Base-by-base conservation (phyloP, 2,888 invertebrate species). In the Pimpla rufipes region DNA sequence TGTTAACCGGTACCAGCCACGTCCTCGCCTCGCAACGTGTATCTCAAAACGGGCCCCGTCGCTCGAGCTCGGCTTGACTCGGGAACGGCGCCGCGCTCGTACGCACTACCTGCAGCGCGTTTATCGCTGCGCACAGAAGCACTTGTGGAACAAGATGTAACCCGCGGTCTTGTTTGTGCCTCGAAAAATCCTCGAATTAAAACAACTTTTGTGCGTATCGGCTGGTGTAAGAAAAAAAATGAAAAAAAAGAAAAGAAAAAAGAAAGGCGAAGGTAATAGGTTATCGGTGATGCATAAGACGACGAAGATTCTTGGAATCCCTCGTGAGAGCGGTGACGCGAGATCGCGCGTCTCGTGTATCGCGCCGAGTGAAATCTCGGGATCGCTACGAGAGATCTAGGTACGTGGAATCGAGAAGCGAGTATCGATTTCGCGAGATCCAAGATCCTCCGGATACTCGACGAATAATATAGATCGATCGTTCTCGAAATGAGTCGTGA, bases 1-100 rank as follows among this genome's bases (percentile, higher is more conserved):
- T 92, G 92, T 93, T 92, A 92, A 86, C 89, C 87, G 88, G 89
- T 88, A 88, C 88, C 86, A 87, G 89, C 85, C 81, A 55, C 81
- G 76, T 79, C 79, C 79, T 59, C 76, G 62, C 79, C 67, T 67
- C 29, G 73, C n/a, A n/a, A n/a, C n/a, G 79, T 83, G 79, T 83
- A 79, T 79, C 83, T 76, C 57, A 83, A 76, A 79, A 5, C 3
- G 29, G 59, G 64, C 76, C 64, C 59, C 59, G 59, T 29, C 29
- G 29, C 29, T 29, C 29, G 29, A 3, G 29, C 3, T 13, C 13
- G 47, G n/a, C n/a, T n/a, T 47, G 47, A 5, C 1, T n/a, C n/a
- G 5, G n/a, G 2, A 13, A n/a, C 47, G 5, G 13, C 47, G 67
- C 21, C 42, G 29, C 66, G 45, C 13, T 11, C 21, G 45, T 1